Evolutionary conservation across 2,888 invertebrate genomes (phyloP), one percentile per base, ranked within the genome.

Genomic region (Galeruca laticollis): DNA sequence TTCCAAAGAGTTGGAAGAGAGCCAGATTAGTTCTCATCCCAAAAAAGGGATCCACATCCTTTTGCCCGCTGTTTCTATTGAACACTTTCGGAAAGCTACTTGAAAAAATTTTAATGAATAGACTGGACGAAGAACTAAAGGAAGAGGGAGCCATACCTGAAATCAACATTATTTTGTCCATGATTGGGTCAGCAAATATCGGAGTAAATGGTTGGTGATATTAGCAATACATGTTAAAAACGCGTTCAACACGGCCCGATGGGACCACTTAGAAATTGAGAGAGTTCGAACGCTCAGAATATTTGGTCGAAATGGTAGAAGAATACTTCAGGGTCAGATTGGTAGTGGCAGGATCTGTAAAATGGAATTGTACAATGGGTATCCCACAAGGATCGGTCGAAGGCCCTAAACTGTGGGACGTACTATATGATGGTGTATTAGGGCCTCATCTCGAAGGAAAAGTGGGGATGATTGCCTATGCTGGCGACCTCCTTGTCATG

Each of bases 1-100:
- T 33, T 9, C 33, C 33, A 33, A 9, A 33, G 33, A 9, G 9
- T 33, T 33, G 33, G 33, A 33, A 33, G 33, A 33, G 9, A 9
- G 33, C 33, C 9, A 2, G 1, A 33, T 33, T 33, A 9, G 33
- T 33, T 6, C 9, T 33, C 8, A 33, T 33, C 9, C 33, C 33
- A 33, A 33, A 33, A 33, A 33, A n/a, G n/a, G n/a, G n/a, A n/a
- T 33, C 33, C 3, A 9, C 33, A 33, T 33, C 33, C 9, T 33
- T 9, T 9, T 65, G 75, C 15, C 73, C 73, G 0, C 54, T 75
- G 10, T 73, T 73, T 57, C 59, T 72, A 11, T 15, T 75, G 31
- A 60, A 73, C 51, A 40, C 37, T 0, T 0, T 54, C 0, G 70
- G 72, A 0, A 75, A 75, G 60, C 10, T 71, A 2, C 65, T 35